Base-by-base conservation (phyloP, 2,113 vertebrate species). In the Cyphomyrus plagiostoma region DNA sequence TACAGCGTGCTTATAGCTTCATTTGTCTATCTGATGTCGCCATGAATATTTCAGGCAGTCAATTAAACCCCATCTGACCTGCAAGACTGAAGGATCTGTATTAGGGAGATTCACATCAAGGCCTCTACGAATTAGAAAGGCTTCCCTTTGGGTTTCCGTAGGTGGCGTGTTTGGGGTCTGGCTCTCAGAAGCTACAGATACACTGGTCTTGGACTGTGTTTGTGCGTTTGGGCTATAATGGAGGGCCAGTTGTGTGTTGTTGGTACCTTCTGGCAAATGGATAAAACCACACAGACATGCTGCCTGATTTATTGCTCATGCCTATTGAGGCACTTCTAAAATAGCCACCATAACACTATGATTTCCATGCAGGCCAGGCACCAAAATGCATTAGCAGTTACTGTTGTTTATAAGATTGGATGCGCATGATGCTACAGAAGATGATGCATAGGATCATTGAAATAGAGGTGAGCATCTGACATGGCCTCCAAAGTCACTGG, bases 11-110 rank as follows among this genome's bases (percentile, higher is more conserved):
- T 95, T 94, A 95, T 95, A 95, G 93, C 93, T 95, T 95, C 95
- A 96, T 95, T 95, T 95, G 95, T 95, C 95, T 94, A 93, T 93
- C 93, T 94, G 94, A 94, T 93, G 93, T 92, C 90, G 90, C 93
- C 92, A 96, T 96, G 95, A 96, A 96, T 96, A 95, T 96, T 95
- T 95, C 95, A 96, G 93, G 92, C 90, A 90, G 91, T 92, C 95
- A 95, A 95, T 95, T 96, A 96, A 96, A 96, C 94, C 94, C 89
- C 91, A 89, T 92, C 94, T 95, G 95, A 96, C 95, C 95, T 90
- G 88, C 86, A 30, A 91, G 91, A 92, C 91, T 90, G 87, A 88
- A 88, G 10, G 35, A 53, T n/a, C 49, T n/a, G 49, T 50, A n/a
- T 48, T 23, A 84, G 19, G 19, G 39, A 30, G 45, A n/a, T 10